A percentile compares a stretch with the other conserved stretches of the same genome.
phyloP scores from a whole-genome alignment of 2,888 invertebrate genomes.

The Cloeon dipterum region DNA sequence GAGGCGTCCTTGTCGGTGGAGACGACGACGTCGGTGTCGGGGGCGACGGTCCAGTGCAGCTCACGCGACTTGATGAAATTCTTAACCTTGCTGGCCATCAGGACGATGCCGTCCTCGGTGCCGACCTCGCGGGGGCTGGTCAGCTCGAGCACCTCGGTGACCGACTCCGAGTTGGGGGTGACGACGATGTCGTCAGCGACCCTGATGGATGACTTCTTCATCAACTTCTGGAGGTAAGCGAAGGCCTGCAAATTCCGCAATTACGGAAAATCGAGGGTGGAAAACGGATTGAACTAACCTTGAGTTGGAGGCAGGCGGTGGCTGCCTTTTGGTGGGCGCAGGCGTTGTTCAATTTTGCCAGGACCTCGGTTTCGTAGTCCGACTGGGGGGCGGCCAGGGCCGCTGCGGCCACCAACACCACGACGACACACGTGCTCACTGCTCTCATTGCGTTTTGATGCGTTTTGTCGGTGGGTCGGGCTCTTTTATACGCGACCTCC shows the following conservation, averaged over 20 bases:
- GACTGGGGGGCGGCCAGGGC: too few species aligned
- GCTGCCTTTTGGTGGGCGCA: too few species aligned
- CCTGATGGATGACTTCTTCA: slow-evolving; percentile 58
- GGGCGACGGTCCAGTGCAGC: slow-evolving; percentile 51
- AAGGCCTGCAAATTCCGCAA: slow-evolving; percentile 63
- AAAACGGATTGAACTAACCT: too few species aligned
- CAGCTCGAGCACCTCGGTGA: slow-evolving; percentile 22
- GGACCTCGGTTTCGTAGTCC: too few species aligned
- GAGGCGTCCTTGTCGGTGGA: slow-evolving; percentile 37
- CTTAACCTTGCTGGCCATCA: slow-evolving; percentile 52
- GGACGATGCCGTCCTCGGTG: slow-evolving; percentile 14
- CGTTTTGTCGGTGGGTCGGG: too few species aligned
- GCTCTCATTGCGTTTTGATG: too few species aligned
- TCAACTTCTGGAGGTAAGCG: slow-evolving; percentile 56
- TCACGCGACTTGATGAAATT: slow-evolving; percentile 52
- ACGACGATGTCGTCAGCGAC: slow-evolving; percentile 54
- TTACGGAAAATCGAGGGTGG: slow-evolving; percentile 60
- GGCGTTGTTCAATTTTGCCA: too few species aligned
- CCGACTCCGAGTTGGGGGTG: slow-evolving; percentile 30
- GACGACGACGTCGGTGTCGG: slow-evolving; percentile 55
- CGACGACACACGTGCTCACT: too few species aligned
- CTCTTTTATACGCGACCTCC: too few species aligned
- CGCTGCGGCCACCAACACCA: too few species aligned
- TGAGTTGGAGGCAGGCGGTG: too few species aligned
- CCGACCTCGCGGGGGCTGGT: slow-evolving; percentile 10